These are phyloP conservation scores for Nestor notabilis DNA, from an alignment of 2,113 vertebrate species.

Conservation along the genomic window DNA sequence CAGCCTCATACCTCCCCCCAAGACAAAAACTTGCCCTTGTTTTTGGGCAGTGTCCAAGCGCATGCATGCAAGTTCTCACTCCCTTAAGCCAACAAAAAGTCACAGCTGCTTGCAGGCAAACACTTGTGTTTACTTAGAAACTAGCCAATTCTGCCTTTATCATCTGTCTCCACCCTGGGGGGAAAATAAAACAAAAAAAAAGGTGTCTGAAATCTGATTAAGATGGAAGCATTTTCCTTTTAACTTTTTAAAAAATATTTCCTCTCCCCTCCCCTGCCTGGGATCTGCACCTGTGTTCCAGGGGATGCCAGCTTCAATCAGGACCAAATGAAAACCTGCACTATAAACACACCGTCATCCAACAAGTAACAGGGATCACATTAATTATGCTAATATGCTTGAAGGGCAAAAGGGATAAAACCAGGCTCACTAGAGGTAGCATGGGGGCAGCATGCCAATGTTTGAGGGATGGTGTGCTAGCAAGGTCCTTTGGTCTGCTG, in stretches of 20 bases:
- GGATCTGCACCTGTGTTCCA: not conserved
- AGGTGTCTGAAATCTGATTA: not conserved
- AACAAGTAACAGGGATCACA: not conserved
- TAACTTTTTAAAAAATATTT: not conserved
- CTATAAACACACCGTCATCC: not conserved
- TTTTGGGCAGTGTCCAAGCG: not conserved
- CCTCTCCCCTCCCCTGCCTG: not conserved
- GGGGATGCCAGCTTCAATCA: not conserved
- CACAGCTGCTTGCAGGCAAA: not conserved
- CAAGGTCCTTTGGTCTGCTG: not conserved
- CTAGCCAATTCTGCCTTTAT: not conserved
- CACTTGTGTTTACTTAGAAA: not conserved
- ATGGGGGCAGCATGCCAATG: not conserved
- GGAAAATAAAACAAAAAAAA: not conserved
- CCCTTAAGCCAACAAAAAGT: not conserved
- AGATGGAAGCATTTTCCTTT: not conserved
- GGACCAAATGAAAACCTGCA: not conserved
- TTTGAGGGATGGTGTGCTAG: not conserved
- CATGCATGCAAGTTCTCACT: accelerated
- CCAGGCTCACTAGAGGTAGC: not conserved
- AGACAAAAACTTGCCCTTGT: too few relatives aligned
- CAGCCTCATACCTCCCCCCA: accelerated
- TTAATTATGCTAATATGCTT: not conserved
- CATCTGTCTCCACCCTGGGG: not conserved
- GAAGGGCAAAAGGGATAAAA: not conserved